phyloP scores from a whole-genome alignment of 2,888 invertebrate genomes.

The Lysandra coridon region DNA sequence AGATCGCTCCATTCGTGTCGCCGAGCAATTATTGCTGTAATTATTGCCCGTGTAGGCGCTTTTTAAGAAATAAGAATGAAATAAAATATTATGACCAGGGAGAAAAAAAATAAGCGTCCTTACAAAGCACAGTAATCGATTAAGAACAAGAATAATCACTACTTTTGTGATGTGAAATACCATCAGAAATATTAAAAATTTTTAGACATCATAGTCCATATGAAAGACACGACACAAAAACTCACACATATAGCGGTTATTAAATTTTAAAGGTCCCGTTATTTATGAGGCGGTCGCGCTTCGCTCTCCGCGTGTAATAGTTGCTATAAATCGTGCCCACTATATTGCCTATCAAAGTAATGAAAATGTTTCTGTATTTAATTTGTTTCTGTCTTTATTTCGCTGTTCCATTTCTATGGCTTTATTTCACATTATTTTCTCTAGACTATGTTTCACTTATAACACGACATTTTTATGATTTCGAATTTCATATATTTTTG shows the following conservation, averaged over 20 bases:
- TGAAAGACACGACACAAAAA: background rate
- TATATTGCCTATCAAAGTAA: slow-evolving; percentile 77
- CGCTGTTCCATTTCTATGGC: slow-evolving; percentile 28
- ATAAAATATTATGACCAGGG: too few relatives aligned
- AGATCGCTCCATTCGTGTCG: too few relatives aligned
- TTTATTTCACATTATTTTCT: background rate
- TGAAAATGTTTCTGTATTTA: slow-evolving; percentile 57
- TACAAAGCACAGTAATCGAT: background rate
- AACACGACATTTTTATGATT: slow-evolving; percentile 12
- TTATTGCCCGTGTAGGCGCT: too few relatives aligned
- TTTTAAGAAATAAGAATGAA: too few relatives aligned
- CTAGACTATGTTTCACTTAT: background rate
- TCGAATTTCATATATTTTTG: background rate
- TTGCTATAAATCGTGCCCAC: slow-evolving; percentile 68
- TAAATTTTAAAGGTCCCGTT: slow-evolving; percentile 72
- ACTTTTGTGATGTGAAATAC: background rate
- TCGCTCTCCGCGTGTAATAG: slow-evolving; percentile 72
- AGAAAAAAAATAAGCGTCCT: too few relatives aligned
- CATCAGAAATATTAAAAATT: background rate
- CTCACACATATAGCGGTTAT: slow-evolving; percentile 54
- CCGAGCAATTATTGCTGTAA: too few relatives aligned
- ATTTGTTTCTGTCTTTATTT: slow-evolving; percentile 39
- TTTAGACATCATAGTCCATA: background rate
- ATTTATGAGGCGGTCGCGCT: slow-evolving; percentile 65
- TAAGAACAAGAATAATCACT: background rate